Conservation (phyloP, 2,888 invertebrate species). For the Crepidodera aurea region DNA sequence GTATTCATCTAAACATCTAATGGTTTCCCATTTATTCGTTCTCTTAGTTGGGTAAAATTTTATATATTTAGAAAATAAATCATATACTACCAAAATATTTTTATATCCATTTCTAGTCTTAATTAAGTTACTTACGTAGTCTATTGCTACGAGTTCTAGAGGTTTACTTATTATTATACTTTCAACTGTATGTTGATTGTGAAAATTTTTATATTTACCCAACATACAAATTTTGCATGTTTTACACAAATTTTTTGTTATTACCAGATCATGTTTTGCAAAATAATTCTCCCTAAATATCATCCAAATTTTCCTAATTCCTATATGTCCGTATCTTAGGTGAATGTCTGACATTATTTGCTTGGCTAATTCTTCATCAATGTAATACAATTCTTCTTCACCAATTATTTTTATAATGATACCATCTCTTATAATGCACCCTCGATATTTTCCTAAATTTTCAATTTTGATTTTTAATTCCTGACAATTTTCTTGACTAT, state of each 20-base stretch:
- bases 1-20: neutral
- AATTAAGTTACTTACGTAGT: slow-evolving; percentile 20
- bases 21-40: neutral
- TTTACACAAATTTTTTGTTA: neutral
- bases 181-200: neutral
- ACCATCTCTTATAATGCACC: neutral
- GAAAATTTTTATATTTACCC: neutral
- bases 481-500: neutral
- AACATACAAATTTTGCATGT: neutral
- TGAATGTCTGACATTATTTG: slow-evolving; percentile 2
- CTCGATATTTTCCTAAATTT: neutral
- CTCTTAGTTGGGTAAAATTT: neutral
- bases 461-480: neutral
- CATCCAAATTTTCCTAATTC: neutral
- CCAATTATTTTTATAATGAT: neutral
- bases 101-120: slow-evolving; percentile 14
- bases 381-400: neutral
- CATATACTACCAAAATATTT: slow-evolving; percentile 15
- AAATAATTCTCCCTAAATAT: slow-evolving; percentile 17
- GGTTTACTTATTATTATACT: neutral
- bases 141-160: slow-evolving; percentile 18
- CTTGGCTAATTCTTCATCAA: neutral
- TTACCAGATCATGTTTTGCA: neutral
- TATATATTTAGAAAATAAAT: slow-evolving; percentile 15
- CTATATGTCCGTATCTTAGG: slow-evolving; percentile 3